Percentiles rank a stretch among this genome's conserved stretches.
These are phyloP conservation scores for Scomberomorus guttatus DNA, from an alignment of 2,797 vertebrate genomes.

Conservation along the genomic window DNA sequence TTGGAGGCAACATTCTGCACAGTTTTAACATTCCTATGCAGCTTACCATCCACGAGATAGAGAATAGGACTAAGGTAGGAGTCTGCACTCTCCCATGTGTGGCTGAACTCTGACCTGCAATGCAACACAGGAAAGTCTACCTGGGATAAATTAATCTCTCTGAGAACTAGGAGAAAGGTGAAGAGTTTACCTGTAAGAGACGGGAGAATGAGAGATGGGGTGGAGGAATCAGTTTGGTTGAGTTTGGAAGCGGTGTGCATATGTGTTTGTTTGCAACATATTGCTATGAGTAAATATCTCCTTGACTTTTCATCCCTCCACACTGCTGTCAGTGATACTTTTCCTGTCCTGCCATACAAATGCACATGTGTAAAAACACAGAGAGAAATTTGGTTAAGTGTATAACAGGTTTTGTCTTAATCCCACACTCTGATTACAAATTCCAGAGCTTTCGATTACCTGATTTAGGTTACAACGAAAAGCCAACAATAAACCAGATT, in stretches of 20 bases:
- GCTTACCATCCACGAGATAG: slow-evolving; percentile 96
- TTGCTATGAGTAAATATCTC: not conserved
- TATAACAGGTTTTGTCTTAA: too few species aligned
- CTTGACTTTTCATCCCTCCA: too few species aligned
- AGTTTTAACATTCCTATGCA: slow-evolving; percentile 99
- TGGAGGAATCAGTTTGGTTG: not conserved
- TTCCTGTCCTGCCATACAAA: too few species aligned
- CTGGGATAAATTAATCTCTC: slow-evolving; percentile 11
- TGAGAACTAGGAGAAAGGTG: slow-evolving; percentile 16
- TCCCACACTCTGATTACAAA: not conserved
- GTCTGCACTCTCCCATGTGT: slow-evolving; percentile 7
- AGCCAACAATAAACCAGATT: not conserved
- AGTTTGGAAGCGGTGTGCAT: not conserved
- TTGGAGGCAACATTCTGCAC: slow-evolving; percentile 98
- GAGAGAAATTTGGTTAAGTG: too few species aligned
- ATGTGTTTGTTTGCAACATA: slow-evolving; percentile 17
- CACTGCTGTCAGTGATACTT: too few species aligned
- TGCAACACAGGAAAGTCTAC: slow-evolving; percentile 5
- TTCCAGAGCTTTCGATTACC: not conserved
- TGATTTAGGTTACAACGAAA: not conserved
- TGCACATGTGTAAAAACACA: too few species aligned
- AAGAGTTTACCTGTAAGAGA: slow-evolving; percentile 11
- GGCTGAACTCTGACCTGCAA: slow-evolving; percentile 26
- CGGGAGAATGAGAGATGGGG: not conserved
- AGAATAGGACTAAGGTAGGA: slow-evolving; percentile 96